These are phyloP conservation scores for Petrocephalus microphthalmus DNA, from an alignment of 2,113 vertebrate genomes.

Conservation along the genomic window DNA sequence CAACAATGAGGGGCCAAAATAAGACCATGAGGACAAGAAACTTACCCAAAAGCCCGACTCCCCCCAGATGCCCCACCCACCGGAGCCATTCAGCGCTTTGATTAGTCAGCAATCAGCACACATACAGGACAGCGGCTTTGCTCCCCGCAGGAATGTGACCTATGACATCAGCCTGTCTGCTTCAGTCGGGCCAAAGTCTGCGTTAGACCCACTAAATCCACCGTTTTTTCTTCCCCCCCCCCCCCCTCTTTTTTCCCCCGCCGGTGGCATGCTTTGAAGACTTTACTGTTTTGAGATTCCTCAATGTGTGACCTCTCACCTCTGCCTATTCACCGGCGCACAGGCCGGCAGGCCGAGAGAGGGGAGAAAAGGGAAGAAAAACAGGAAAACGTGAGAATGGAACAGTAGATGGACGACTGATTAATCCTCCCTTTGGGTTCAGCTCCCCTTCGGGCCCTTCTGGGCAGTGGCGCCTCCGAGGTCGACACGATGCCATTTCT, in stretches of 20 bases:
- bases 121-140: slow-evolving; percentile 58
- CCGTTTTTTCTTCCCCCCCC: slow-evolving; percentile 12
- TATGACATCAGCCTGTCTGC: slow-evolving; percentile 63
- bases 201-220: slow-evolving; percentile 39
- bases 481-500: slow-evolving; percentile 47
- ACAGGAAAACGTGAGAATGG: slow-evolving; percentile 55
- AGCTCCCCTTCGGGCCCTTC: slow-evolving; percentile 37
- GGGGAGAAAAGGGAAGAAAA: slow-evolving; percentile 40
- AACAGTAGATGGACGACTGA: slow-evolving; percentile 50
- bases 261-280: slow-evolving; percentile 50
- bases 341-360: slow-evolving; percentile 34
- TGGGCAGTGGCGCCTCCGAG: slow-evolving; percentile 40
- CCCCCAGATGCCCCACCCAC: slow-evolving; percentile 21
- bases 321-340: slow-evolving; percentile 35
- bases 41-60: slow-evolving; percentile 37
- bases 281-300: slow-evolving; percentile 32
- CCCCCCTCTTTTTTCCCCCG: slow-evolving; percentile 30
- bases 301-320: slow-evolving; percentile 36
- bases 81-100: slow-evolving; percentile 40
- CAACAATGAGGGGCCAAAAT: neutral
- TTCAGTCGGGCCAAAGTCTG: slow-evolving; percentile 59
- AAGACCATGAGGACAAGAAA: slow-evolving; percentile 37
- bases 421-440: slow-evolving; percentile 59
- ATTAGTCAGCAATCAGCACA: slow-evolving; percentile 68
- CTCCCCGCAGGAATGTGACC: slow-evolving; percentile 66